A percentile compares a stretch with the other conserved stretches of the same genome.
Conservation (phyloP, 2,888 invertebrate species). For the Acleris laterana region DNA sequence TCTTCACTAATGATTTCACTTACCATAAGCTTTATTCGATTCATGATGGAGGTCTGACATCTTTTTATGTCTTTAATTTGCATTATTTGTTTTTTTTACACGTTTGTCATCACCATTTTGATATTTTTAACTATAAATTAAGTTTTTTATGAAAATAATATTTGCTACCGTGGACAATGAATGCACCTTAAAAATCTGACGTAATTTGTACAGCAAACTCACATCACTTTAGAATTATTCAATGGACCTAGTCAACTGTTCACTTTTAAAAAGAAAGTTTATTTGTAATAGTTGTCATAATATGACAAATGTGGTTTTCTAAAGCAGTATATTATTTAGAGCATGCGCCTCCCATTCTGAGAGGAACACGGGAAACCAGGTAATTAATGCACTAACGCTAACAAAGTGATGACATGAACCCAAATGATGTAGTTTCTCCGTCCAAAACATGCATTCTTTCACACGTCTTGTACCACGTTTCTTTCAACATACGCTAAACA, state of each 20-base stretch:
- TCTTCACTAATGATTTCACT: background rate
- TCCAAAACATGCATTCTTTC: constrained; percentile 22
- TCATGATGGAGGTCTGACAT: background rate
- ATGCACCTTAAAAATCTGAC: too few species aligned
- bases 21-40: background rate
- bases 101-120: too few species aligned
- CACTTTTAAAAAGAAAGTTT: background rate
- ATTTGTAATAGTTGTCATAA: too few species aligned
- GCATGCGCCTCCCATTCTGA: constrained; percentile 19
- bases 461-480: constrained; percentile 16
- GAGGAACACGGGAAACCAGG: constrained; percentile 36
- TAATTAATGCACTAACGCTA: constrained; percentile 41
- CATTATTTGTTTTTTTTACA: too few species aligned
- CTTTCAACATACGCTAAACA: constrained; percentile 1
- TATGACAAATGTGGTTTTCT: too few species aligned
- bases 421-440: constrained; percentile 29
- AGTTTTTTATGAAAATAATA: too few species aligned
- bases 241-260: background rate
- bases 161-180: too few species aligned
- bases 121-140: too few species aligned
- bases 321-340: background rate
- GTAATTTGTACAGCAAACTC: too few species aligned
- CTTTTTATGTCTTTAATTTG: too few species aligned
- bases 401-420: constrained; percentile 38
- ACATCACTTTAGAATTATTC: background rate